Evolutionary conservation across 1,140 invertebrate species (phyloP).

Genomic region (Drosophila aff.): DNA sequence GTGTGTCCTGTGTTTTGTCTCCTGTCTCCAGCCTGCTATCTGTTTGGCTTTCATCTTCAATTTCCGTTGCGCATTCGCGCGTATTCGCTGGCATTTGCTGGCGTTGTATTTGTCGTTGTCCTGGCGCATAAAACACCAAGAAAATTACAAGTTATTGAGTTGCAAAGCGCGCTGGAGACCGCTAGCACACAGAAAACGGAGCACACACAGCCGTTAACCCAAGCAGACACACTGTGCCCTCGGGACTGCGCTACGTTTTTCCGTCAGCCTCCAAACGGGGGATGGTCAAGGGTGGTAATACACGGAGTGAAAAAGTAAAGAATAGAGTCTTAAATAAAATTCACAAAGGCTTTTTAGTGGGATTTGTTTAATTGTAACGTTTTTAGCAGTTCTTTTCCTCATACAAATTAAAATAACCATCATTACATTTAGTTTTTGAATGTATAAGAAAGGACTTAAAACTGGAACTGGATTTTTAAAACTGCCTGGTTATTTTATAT

Average conservation of each 20-base stretch:
- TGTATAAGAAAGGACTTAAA: not conserved
- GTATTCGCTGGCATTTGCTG: constrained; percentile 26
- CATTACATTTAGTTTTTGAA: not conserved
- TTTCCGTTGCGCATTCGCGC: constrained; percentile 74
- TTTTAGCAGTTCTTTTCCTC: not conserved
- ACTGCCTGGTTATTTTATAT: not conserved
- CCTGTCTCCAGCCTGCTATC: constrained; percentile 49
- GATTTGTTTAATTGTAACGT: not conserved
- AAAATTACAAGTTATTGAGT: constrained; percentile 83
- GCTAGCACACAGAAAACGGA: constrained; percentile 7
- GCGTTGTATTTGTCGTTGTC: constrained; percentile 22
- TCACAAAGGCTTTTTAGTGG: not conserved
- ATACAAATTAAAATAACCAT: not conserved
- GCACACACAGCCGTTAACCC: constrained; percentile 17
- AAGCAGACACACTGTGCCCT: constrained; percentile 44
- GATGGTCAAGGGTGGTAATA: constrained; percentile 17
- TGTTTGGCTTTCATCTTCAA: constrained; percentile 77
- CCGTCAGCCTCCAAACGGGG: constrained; percentile 32
- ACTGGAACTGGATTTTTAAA: no score
- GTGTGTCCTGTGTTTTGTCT: constrained; percentile 48
- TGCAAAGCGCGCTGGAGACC: constrained; percentile 62
- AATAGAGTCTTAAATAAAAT: not conserved
- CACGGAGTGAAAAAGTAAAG: not conserved
- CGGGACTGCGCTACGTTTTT: constrained; percentile 51
- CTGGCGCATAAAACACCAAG: constrained; percentile 64